Evolutionary conservation across 1,140 invertebrate species (phyloP), one percentile per base, ranked within the genome.

Genomic region (Pseudomyrmex flavicornis): DNA sequence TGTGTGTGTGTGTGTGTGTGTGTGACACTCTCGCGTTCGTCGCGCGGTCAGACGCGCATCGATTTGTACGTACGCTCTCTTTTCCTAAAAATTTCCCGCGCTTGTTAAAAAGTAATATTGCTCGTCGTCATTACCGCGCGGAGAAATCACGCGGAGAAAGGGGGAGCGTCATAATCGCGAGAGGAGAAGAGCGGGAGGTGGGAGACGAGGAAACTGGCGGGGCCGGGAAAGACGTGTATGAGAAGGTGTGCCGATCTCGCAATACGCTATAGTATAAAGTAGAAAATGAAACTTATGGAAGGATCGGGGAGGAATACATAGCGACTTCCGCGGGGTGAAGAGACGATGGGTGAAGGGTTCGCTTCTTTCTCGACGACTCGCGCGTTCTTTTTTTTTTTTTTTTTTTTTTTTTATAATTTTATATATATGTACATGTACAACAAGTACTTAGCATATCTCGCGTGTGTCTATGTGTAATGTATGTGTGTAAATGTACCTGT

Each of bases 91-190:
- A 82, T 82, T 73, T 82, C 74, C 73, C 83, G 70, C 66, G 68
- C 83, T 70, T 85, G 61, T 79, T 91, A 89, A 83, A 35, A 88
- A 89, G 69, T 91, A 91, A 89, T 93, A 92, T 93, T 93, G 91
- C 90, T 94, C 91, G 91, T 91, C 89, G 85, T 91, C 88, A 87
- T 12, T 35, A 35, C 35, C 35, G 35, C 66, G 65, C 82, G 63
- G 54, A 68, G 73, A 86, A 83, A 79, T 80, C 54, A 52, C 65
- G 54, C 65, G 76, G 58, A 82, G 69, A 84, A 54, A 73, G 58
- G 70, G 26, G 44, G 58, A 80, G 56, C 61, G 35, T 50, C 68
- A 26, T 72, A 35, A 35, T 35, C 35, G 35, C 76, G 22, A 26
- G 79, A 61, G 17, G 48, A n/a, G 17, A 86, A 68, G 44, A 52